Conservation (phyloP, 2,797 vertebrate species). For the Selene dorsalis region DNA sequence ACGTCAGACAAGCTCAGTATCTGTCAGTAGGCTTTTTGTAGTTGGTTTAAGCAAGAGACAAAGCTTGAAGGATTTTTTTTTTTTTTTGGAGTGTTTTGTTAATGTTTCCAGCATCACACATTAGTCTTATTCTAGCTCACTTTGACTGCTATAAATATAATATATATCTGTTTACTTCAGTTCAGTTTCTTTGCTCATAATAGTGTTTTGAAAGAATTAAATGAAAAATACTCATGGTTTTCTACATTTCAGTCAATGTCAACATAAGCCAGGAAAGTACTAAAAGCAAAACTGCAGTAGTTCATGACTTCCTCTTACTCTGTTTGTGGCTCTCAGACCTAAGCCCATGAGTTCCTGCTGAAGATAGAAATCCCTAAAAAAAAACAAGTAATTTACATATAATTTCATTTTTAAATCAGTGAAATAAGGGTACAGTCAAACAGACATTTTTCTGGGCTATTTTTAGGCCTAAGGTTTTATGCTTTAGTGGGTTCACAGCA, state of each 20-base stretch:
- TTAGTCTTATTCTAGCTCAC: background rate
- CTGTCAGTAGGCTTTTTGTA: background rate
- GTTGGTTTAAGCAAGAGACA: background rate
- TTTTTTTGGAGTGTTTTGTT: background rate
- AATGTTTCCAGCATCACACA: background rate
- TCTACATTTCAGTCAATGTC: background rate
- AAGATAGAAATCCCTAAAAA: background rate
- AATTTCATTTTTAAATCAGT: background rate
- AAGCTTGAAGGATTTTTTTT: background rate
- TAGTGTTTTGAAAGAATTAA: background rate
- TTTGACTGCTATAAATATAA: background rate
- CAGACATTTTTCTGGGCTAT: too few species aligned
- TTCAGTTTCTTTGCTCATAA: background rate
- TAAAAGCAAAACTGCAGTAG: background rate
- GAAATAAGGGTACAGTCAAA: background rate
- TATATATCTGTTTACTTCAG: background rate
- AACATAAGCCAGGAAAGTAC: background rate
- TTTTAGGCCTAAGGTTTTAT: background rate
- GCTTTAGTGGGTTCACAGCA: background rate
- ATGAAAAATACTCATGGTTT: background rate
- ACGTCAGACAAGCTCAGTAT: conserved; percentile 71
- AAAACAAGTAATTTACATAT: background rate
- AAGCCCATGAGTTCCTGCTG: background rate
- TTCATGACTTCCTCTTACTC: background rate
- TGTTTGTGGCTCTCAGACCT: background rate